Evolutionary conservation across 2,797 vertebrate species (phyloP).

Genomic region (Sylvia borin): DNA sequence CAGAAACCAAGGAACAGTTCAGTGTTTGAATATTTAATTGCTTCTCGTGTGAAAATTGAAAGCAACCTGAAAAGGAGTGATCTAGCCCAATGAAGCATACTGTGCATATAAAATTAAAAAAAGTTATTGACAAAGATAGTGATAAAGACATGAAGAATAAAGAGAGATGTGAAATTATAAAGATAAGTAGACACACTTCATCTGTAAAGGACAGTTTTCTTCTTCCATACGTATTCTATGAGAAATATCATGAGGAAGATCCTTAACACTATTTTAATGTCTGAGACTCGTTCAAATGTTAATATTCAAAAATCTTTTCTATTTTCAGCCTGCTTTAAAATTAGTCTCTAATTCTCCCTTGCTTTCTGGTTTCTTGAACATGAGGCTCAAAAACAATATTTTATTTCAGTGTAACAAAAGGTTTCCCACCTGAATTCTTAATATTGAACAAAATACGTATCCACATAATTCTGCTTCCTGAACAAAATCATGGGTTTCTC

Average conservation of each 20-base stretch:
- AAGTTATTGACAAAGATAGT: not conserved
- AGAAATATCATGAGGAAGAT: not conserved
- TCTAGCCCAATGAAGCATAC: not conserved
- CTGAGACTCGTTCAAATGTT: not conserved
- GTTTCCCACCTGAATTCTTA: not conserved
- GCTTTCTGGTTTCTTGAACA: not conserved
- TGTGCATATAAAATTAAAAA: not conserved
- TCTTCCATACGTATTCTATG: not conserved
- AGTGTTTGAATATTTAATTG: not conserved
- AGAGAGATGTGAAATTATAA: not conserved
- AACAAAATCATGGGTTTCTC: not conserved
- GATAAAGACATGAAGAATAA: not conserved
- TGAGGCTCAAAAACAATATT: not conserved
- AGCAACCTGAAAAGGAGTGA: not conserved
- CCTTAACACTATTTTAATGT: not conserved
- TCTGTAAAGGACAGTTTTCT: not conserved
- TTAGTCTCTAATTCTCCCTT: not conserved
- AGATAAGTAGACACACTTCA: not conserved
- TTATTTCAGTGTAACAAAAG: not conserved
- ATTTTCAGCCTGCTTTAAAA: not conserved
- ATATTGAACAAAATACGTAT: not conserved
- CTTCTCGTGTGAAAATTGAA: not conserved
- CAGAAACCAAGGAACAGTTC: not conserved
- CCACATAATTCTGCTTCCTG: not conserved
- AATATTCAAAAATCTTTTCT: not conserved